Evolutionary conservation across 1,140 invertebrate genomes (phyloP).

Genomic region (Microplitis demolitor): DNA sequence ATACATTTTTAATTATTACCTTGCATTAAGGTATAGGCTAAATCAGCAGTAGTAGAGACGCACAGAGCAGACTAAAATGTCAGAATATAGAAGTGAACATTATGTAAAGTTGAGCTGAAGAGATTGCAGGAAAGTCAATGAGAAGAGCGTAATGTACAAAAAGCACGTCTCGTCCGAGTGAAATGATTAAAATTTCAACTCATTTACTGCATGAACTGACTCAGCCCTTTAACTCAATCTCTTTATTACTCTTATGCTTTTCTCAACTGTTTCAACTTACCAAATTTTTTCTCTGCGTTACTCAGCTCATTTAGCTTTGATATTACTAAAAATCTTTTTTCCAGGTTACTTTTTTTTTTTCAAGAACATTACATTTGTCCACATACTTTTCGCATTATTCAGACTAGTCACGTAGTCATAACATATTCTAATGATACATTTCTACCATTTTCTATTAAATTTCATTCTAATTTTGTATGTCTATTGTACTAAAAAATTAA

Average conservation of each 20-base stretch:
- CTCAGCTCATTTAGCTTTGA: constrained; percentile 21
- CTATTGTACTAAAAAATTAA: too few relatives aligned
- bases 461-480: constrained; percentile 7
- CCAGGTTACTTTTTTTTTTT: neutral
- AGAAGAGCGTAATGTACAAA: constrained; percentile 25
- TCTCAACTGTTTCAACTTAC: constrained; percentile 4
- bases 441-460: neutral
- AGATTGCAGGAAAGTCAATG: constrained; percentile 23
- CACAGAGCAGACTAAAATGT: neutral
- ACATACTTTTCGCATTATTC: constrained; percentile 18
- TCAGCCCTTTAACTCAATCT: constrained; percentile 36
- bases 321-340: neutral
- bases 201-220: constrained; percentile 48
- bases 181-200: constrained; percentile 52
- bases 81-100: neutral
- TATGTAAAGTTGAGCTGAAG: constrained; percentile 22
- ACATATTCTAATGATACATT: constrained; percentile 46
- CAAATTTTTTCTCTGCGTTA: constrained; percentile 20
- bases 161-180: constrained; percentile 39
- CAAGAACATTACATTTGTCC: neutral
- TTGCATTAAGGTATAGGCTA: too few relatives aligned
- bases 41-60: neutral
- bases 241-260: constrained; percentile 22
- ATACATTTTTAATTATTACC: too few relatives aligned
- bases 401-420: constrained; percentile 44